Evolutionary conservation across 2,888 invertebrate genomes (phyloP), one percentile per base, ranked within the genome.

Genomic region (Merodon equestris): DNA sequence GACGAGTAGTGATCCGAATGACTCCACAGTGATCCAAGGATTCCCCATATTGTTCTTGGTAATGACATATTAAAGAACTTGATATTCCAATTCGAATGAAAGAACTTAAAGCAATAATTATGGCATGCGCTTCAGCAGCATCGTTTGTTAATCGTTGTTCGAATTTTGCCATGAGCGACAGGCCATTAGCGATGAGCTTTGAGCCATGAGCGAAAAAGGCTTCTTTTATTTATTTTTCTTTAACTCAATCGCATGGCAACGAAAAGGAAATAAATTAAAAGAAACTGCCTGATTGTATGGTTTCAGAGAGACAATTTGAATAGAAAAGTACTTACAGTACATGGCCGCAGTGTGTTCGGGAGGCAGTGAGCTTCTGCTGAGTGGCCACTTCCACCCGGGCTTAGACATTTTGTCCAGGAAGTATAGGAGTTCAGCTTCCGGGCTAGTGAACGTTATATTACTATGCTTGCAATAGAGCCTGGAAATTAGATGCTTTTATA

Each of bases 381-480:
- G 91, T 77, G 93, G 93, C 96, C 96, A 96, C 84, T 93, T 93
- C 95, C 96, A 96, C 64, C 94, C 93, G n/a, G 94, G 94, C 85
- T 92, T 92, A 72, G 93, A 93, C 85, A 95, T 94, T 86, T 93
- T 92, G 83, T 93, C 92, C 85, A 97, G 87, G 88, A 96, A 96
- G 88, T 95, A 94, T 14, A 93, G 86, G 58, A 96, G 89, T 86
- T 94, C 94, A 58, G 93, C 92, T 88, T 96, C 96, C 10, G 95
- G 93, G 70, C 92, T 91, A 18, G 91, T 90, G 86, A 95, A 95
- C 60, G 90, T 91, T 81, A 92, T 91, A 84, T 92, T 92, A 84
- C 91, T 92, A 85, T 93, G 92, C 47, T 91, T 93, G 86, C 94
- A 96, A 87, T 94, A 95, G 70, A 94, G 90, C 92, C 95, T 95